A percentile compares a stretch with the other conserved stretches of the same genome.
phyloP scores from a whole-genome alignment of 1,140 invertebrate species.

The Diploscapter pachys region DNA sequence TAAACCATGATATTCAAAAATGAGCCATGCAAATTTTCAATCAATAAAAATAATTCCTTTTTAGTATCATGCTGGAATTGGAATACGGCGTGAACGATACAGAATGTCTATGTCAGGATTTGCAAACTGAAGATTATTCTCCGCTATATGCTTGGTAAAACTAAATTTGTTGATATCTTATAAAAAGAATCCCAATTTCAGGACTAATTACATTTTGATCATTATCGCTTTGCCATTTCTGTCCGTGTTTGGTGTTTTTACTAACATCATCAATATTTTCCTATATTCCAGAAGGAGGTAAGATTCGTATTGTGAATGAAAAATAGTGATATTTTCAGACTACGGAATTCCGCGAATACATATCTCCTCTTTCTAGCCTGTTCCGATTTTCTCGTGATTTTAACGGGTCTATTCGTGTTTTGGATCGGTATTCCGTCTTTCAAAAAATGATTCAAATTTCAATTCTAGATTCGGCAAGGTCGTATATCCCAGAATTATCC shows the following conservation, averaged over 20 bases:
- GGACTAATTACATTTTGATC: conserved; percentile 55
- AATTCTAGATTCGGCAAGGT: conserved; percentile 46
- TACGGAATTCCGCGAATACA: conserved; percentile 53
- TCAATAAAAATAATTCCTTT: too few relatives aligned
- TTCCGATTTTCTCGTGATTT: conserved; percentile 53
- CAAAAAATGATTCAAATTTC: background rate
- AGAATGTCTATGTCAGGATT: conserved; percentile 45
- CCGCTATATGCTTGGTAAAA: conserved; percentile 55
- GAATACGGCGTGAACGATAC: conserved; percentile 28
- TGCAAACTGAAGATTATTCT: conserved; percentile 56
- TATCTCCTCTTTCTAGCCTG: conserved; percentile 52
- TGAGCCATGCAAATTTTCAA: too few relatives aligned
- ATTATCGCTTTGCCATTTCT: conserved; percentile 50
- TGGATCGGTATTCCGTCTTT: conserved; percentile 44
- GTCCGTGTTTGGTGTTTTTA: conserved; percentile 52
- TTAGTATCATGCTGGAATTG: too few relatives aligned
- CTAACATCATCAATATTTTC: conserved; percentile 55
- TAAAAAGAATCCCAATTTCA: conserved; percentile 3
- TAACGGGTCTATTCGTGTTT: conserved; percentile 58
- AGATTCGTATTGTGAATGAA: conserved; percentile 12
- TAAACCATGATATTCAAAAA: too few relatives aligned
- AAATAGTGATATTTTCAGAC: conserved; percentile 36
- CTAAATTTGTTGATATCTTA: background rate
- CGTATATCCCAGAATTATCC: conserved; percentile 52
- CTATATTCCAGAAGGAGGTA: conserved; percentile 47